Conservation (phyloP, 2,113 vertebrate genomes). For the Eonycteris spelaea region DNA sequence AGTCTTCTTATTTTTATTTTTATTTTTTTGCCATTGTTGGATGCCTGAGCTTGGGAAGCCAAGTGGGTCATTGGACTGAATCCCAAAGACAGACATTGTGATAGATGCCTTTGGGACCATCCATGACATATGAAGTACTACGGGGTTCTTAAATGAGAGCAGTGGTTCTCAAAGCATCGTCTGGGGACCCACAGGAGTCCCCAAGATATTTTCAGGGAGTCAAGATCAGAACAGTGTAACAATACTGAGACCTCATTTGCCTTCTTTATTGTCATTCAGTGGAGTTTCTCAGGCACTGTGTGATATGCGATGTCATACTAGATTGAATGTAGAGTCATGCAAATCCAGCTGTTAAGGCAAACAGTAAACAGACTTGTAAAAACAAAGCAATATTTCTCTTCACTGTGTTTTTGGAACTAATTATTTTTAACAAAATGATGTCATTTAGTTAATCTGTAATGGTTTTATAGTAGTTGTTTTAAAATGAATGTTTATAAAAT, state of each 20-base stretch:
- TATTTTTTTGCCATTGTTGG: not conserved
- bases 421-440: conserved; percentile 30
- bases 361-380: not conserved
- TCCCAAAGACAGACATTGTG: not conserved
- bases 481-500: conserved; percentile 9
- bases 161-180: not conserved
- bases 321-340: not conserved
- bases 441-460: not conserved
- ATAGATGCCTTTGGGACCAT: not conserved
- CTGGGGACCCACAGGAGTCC: not conserved
- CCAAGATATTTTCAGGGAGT: not conserved
- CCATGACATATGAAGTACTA: not conserved
- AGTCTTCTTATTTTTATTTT: not conserved
- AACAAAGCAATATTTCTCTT: not conserved
- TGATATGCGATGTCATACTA: not conserved
- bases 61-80: not conserved
- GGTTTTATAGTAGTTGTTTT: conserved; percentile 25
- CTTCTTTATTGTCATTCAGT: not conserved
- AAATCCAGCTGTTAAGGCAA: not conserved
- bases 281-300: not conserved
- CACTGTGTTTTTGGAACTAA: not conserved
- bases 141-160: not conserved
- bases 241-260: not conserved
- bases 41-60: not conserved
- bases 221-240: not conserved